Percentiles rank a stretch among this genome's conserved stretches.
Conservation (phyloP, 2,113 vertebrate genomes). For the Pleuronectes platessa region DNA sequence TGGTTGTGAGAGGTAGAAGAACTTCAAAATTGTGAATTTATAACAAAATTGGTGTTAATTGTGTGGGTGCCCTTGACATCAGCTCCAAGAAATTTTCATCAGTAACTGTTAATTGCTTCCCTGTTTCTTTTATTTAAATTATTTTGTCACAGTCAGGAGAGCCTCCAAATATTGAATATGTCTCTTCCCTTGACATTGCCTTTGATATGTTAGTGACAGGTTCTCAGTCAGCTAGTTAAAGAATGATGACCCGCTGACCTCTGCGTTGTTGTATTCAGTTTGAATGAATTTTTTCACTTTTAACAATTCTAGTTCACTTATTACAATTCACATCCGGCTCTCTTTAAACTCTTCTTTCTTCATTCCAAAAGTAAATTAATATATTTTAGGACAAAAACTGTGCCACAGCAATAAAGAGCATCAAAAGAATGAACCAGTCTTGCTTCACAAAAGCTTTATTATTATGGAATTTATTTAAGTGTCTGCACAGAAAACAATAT, state of each 20-base stretch:
- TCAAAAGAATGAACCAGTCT: not conserved
- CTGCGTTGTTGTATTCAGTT: not conserved
- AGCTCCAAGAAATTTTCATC: slow-evolving; percentile 7
- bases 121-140: slow-evolving; percentile 31
- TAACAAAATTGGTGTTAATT: slow-evolving; percentile 32
- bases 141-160: slow-evolving; percentile 33
- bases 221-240: slow-evolving; percentile 4
- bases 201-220: slow-evolving; percentile 11
- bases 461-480: slow-evolving; percentile 8
- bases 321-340: not conserved
- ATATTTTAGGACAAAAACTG: not conserved
- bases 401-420: not conserved
- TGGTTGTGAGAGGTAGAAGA: not conserved
- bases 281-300: slow-evolving; percentile 14
- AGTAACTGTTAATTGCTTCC: slow-evolving; percentile 34
- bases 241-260: slow-evolving; percentile 4
- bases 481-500: not conserved
- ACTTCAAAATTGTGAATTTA: slow-evolving; percentile 14
- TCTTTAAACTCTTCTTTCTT: not conserved
- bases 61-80: slow-evolving; percentile 28
- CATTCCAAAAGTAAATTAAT: slow-evolving; percentile 5
- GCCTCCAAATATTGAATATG: not conserved
- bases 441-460: slow-evolving; percentile 6
- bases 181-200: not conserved
- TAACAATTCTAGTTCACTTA: not conserved